Evolutionary conservation across 2,113 vertebrate species (phyloP).

Genomic region (Pipa parva): DNA sequence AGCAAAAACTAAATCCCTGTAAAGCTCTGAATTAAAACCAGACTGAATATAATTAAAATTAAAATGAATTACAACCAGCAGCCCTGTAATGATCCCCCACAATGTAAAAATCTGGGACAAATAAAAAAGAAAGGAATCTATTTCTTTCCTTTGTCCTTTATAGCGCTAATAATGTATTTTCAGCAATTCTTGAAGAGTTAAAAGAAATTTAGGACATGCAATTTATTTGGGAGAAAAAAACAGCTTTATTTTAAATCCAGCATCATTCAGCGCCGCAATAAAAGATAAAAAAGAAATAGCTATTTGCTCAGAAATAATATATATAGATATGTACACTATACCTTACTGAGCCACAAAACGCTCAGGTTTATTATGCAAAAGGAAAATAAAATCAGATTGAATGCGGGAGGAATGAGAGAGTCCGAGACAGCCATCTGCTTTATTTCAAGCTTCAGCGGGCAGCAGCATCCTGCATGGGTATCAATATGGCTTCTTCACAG

Average conservation of each 20-base stretch:
- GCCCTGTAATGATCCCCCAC: too few relatives aligned
- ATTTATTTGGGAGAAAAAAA: neutral
- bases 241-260: neutral
- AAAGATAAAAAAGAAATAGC: slow-evolving; percentile 21
- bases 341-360: slow-evolving; percentile 12
- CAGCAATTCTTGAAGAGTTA: too few relatives aligned
- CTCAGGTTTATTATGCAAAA: slow-evolving; percentile 24
- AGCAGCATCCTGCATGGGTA: slow-evolving; percentile 1
- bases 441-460: slow-evolving; percentile 31
- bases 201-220: too few relatives aligned
- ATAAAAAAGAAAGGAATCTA: too few relatives aligned
- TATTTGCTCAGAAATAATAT: slow-evolving; percentile 12
- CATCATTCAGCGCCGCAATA: slow-evolving; percentile 5
- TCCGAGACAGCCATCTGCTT: slow-evolving; percentile 12
- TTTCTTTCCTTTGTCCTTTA: too few relatives aligned
- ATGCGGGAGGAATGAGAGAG: slow-evolving; percentile 11
- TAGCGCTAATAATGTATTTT: too few relatives aligned
- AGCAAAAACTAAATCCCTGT: too few relatives aligned
- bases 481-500: slow-evolving; percentile 35
- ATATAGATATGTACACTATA: slow-evolving; percentile 5
- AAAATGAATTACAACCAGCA: too few relatives aligned
- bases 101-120: too few relatives aligned
- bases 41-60: too few relatives aligned
- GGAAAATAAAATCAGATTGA: slow-evolving; percentile 27
- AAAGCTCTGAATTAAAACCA: too few relatives aligned